Percentiles rank a stretch among this genome's conserved stretches.
Conservation (phyloP, 2,113 vertebrate species). For the Lasiurus borealis region DNA sequence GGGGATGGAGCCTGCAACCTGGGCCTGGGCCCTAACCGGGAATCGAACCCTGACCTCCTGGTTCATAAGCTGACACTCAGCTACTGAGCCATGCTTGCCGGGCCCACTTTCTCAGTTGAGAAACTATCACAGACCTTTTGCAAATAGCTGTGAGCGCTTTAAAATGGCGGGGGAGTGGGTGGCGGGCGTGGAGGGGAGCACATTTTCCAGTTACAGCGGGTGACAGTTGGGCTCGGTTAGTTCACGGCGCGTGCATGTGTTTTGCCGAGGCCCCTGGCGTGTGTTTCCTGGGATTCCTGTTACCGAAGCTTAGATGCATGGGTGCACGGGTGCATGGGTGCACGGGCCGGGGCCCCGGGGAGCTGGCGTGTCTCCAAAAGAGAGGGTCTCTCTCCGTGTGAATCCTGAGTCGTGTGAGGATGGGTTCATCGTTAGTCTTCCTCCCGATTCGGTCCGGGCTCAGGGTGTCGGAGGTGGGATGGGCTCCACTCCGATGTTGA, state of each 20-base stretch:
- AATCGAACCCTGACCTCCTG: too few species aligned
- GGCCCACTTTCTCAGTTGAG: conserved; percentile 50
- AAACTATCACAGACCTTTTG: conserved; percentile 75
- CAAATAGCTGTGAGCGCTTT: conserved; percentile 72
- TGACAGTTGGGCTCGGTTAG: conserved; percentile 67
- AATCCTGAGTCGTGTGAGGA: conserved; percentile 84
- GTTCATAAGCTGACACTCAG: too few species aligned
- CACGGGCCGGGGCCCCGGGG: conserved; percentile 79
- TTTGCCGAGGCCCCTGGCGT: conserved; percentile 77
- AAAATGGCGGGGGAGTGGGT: conserved; percentile 7
- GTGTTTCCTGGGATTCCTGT: conserved; percentile 81
- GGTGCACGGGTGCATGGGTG: conserved; percentile 88
- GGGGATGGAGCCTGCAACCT: too few species aligned
- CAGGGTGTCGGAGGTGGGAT: conserved; percentile 68
- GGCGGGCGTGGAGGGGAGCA: background rate
- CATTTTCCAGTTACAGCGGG: conserved; percentile 72
- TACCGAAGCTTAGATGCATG: conserved; percentile 82
- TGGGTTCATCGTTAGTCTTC: conserved; percentile 75
- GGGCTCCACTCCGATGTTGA: conserved; percentile 76
- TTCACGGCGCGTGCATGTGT: conserved; percentile 77
- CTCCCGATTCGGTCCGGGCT: conserved; percentile 50
- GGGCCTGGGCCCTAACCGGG: too few species aligned
- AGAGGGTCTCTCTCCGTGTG: conserved; percentile 78
- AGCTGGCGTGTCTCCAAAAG: conserved; percentile 83
- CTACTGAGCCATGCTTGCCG: too few species aligned